Percentiles rank a stretch among this genome's conserved stretches.
Evolutionary conservation across 1,140 invertebrate species (phyloP).

Genomic region (Dysdera silvatica): DNA sequence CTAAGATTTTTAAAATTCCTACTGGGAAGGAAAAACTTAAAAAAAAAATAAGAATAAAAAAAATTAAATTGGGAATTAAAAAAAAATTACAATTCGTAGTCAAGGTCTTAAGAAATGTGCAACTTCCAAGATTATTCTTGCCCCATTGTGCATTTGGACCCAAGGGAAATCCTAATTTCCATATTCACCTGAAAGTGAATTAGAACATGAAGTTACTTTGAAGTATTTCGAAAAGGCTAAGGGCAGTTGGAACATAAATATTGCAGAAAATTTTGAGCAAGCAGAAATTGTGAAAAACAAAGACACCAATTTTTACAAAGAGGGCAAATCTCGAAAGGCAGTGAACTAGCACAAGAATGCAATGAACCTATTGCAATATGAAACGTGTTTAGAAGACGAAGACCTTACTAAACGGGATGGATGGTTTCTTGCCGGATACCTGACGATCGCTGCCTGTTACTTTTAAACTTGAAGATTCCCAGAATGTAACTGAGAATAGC

Average conservation of each 20-base stretch:
- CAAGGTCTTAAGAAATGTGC: constrained; percentile 71
- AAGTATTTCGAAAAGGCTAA: constrained; percentile 42
- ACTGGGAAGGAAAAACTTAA: no score
- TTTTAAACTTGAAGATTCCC: constrained; percentile 68
- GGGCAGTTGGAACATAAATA: constrained; percentile 71
- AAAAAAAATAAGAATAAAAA: no score
- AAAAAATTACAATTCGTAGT: no score
- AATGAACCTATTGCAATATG: constrained; percentile 42
- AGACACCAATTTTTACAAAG: constrained; percentile 80
- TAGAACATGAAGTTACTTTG: constrained; percentile 59
- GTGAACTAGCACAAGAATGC: constrained; percentile 80
- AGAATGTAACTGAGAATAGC: constrained; percentile 61
- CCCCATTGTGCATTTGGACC: constrained; percentile 69
- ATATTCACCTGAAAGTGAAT: constrained; percentile 57
- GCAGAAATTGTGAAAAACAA: constrained; percentile 78
- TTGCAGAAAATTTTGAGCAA: constrained; percentile 69
- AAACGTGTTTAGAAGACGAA: constrained; percentile 34
- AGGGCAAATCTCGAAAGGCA: constrained; percentile 65
- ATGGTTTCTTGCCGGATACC: constrained; percentile 61
- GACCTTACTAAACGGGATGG: constrained; percentile 49
- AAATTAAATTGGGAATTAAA: no score
- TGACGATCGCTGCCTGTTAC: constrained; percentile 79
- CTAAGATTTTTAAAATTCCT: no score
- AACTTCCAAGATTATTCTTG: constrained; percentile 64
- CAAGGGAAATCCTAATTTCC: constrained; percentile 59